Conservation (phyloP, 53 echinoderm and acorn worm species). For the Antedon mediterranea region DNA sequence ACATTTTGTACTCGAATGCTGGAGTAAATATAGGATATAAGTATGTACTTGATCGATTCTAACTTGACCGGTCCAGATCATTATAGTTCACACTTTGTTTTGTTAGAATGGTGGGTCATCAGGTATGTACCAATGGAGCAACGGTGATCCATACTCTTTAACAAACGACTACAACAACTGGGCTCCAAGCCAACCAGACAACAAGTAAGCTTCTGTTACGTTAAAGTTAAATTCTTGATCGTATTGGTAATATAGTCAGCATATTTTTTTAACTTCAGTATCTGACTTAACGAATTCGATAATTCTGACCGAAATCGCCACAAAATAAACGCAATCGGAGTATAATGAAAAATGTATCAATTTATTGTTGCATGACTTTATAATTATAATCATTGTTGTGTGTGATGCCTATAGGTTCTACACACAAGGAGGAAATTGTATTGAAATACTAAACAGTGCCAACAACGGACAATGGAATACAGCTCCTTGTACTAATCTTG, state of each 20-base stretch:
- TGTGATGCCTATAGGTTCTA: conserved; percentile 13
- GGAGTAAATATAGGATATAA: no score
- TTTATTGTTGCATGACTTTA: no score
- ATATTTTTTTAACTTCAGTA: no score
- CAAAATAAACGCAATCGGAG: no score
- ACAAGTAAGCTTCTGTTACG: conserved; percentile 15
- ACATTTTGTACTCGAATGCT: no score
- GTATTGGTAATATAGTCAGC: no score
- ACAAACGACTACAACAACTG: conserved; percentile 36
- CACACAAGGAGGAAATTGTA: conserved; percentile 40
- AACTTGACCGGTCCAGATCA: no score
- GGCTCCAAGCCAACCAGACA: conserved; percentile 54
- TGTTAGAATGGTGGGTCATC: conserved; percentile 18
- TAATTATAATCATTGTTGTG: not conserved
- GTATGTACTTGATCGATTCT: no score
- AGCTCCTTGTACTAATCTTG: conserved; percentile 19
- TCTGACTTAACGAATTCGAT: no score
- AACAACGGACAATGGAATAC: conserved; percentile 46
- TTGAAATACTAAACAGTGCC: conserved; percentile 21
- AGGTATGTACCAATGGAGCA: conserved; percentile 41
- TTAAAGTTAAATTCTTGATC: no score
- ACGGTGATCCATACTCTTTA: conserved; percentile 18
- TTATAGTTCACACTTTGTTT: not conserved
- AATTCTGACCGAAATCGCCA: no score
- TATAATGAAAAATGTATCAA: no score